Evolutionary conservation across 2,113 vertebrate species (phyloP).

Genomic region (Hemicordylus capensis): DNA sequence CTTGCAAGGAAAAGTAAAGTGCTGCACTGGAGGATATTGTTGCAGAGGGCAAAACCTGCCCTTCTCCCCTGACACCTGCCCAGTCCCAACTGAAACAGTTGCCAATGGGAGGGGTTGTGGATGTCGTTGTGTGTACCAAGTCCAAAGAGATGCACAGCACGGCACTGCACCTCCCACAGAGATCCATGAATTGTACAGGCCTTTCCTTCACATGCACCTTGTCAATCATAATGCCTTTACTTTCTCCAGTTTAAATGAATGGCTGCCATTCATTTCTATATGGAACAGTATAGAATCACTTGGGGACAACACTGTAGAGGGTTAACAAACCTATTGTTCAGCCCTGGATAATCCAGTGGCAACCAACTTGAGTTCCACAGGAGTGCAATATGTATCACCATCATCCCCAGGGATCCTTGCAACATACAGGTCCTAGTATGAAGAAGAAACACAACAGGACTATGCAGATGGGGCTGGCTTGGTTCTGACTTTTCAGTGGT

Average conservation of each 20-base stretch:
- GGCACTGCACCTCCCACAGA: not conserved
- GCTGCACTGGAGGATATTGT: not conserved
- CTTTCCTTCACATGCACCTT: not conserved
- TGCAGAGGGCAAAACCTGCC: not conserved
- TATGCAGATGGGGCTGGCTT: not conserved
- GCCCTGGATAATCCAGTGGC: not conserved
- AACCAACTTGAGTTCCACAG: not conserved
- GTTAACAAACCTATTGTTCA: too few species aligned
- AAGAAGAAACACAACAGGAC: not conserved
- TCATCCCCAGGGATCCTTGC: too few species aligned
- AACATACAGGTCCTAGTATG: not conserved
- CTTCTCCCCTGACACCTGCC: not conserved
- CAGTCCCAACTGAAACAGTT: not conserved
- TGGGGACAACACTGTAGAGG: not conserved
- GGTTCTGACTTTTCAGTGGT: not conserved
- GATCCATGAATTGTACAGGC: not conserved
- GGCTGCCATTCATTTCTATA: not conserved
- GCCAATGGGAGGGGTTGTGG: not conserved
- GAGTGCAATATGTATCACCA: not conserved
- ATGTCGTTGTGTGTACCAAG: too few species aligned
- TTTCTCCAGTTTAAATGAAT: not conserved
- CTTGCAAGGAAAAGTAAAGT: not conserved
- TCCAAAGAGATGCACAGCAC: too few species aligned
- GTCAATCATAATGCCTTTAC: not conserved
- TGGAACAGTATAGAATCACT: not conserved